These are phyloP conservation scores for Motacilla alba DNA, from an alignment of 2,113 vertebrate species.

Conservation along the genomic window DNA sequence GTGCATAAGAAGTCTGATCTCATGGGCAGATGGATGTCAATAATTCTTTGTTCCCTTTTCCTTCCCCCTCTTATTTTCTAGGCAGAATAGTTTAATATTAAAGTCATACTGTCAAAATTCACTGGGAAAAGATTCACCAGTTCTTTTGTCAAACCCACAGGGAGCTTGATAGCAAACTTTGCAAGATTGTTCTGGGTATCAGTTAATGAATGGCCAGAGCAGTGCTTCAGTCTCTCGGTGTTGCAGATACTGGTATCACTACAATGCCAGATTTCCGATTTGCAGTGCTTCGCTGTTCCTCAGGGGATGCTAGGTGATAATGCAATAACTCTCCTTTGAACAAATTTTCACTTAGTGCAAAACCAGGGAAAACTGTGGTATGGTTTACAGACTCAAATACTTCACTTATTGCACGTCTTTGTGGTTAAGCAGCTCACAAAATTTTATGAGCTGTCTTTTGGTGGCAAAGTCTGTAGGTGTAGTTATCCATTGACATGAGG, in stretches of 20 bases:
- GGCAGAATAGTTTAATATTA: not conserved
- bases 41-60: not conserved
- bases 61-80: not conserved
- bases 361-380: not conserved
- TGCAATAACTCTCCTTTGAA: not conserved
- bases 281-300: not conserved
- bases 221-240: not conserved
- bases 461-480: conserved; percentile 8
- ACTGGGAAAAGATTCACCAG: not conserved
- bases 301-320: not conserved
- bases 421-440: not conserved
- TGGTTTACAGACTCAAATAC: not conserved
- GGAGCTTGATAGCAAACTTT: not conserved
- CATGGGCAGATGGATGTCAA: not conserved
- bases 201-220: not conserved
- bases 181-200: not conserved
- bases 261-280: accelerated
- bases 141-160: not conserved
- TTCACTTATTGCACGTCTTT: not conserved
- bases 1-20: not conserved
- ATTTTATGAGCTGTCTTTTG: not conserved
- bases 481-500: not conserved
- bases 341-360: not conserved
- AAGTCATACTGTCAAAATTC: not conserved
- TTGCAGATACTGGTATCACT: not conserved